phyloP scores from a whole-genome alignment of 2,797 vertebrate species.

The Emydoidea blandingii region DNA sequence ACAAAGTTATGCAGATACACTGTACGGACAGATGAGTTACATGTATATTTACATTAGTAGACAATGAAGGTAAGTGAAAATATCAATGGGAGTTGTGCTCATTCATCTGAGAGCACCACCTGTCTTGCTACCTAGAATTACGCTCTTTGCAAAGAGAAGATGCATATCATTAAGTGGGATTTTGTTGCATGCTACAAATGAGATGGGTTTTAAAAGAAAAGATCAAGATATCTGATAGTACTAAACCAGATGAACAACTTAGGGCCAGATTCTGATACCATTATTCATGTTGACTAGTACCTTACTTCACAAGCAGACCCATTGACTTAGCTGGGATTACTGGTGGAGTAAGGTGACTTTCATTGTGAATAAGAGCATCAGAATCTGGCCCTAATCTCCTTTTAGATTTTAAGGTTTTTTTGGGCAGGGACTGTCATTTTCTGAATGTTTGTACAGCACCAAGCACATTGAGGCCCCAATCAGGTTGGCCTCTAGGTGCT shows the following conservation, averaged over 20 bases:
- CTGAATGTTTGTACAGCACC: background rate
- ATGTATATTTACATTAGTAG: slow-evolving; percentile 24
- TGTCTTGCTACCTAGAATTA: background rate
- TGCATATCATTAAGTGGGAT: background rate
- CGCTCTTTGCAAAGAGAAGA: background rate
- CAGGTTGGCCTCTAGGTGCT: background rate
- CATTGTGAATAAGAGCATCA: background rate
- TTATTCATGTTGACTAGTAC: background rate
- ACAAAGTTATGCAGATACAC: background rate
- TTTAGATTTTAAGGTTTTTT: background rate
- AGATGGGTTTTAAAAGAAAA: background rate
- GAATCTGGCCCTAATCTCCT: background rate
- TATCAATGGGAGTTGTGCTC: background rate
- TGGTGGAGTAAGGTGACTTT: background rate
- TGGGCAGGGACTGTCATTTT: background rate
- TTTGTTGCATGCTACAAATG: background rate
- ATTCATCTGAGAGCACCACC: slow-evolving; percentile 5
- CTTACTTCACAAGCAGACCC: background rate
- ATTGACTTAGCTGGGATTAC: background rate
- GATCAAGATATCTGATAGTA: background rate
- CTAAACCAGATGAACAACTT: background rate
- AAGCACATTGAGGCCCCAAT: background rate
- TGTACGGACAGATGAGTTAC: slow-evolving; percentile 7
- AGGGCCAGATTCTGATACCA: background rate
- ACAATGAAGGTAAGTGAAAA: background rate